Evolutionary conservation across 2,888 invertebrate species (phyloP).

Genomic region (Lottia gigantea): DNA sequence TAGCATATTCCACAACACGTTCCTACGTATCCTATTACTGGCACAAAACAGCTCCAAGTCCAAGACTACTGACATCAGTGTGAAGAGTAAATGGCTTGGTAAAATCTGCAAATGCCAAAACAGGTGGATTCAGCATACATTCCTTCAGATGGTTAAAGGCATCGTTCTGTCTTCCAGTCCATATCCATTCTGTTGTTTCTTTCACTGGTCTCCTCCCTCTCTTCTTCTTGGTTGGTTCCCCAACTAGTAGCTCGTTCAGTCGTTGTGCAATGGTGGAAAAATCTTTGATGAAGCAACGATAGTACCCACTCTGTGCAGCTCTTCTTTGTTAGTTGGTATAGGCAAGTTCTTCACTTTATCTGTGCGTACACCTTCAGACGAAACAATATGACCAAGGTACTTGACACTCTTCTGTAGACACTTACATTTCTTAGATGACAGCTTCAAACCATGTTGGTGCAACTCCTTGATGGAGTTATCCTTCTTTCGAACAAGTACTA

Average conservation of each 20-base stretch:
- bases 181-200: too few relatives aligned
- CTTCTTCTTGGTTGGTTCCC: conserved; percentile 9
- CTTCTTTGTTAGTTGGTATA: not conserved
- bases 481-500: not conserved
- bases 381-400: conserved; percentile 1
- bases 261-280: conserved; percentile 16
- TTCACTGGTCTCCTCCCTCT: not conserved
- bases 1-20: too few relatives aligned
- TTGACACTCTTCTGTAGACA: not conserved
- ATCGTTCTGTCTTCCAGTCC: not conserved
- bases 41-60: too few relatives aligned
- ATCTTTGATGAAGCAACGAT: conserved; percentile 12
- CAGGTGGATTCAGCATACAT: too few relatives aligned
- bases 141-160: too few relatives aligned
- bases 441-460: not conserved
- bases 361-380: not conserved
- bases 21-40: too few relatives aligned
- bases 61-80: too few relatives aligned
- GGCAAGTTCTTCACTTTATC: not conserved
- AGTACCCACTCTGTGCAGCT: conserved; percentile 2
- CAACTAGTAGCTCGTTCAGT: conserved; percentile 13
- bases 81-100: too few relatives aligned
- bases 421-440: not conserved
- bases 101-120: too few relatives aligned
- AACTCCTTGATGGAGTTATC: not conserved